Conservation (phyloP, 2,888 invertebrate species). For the Calameuta pallipes region DNA sequence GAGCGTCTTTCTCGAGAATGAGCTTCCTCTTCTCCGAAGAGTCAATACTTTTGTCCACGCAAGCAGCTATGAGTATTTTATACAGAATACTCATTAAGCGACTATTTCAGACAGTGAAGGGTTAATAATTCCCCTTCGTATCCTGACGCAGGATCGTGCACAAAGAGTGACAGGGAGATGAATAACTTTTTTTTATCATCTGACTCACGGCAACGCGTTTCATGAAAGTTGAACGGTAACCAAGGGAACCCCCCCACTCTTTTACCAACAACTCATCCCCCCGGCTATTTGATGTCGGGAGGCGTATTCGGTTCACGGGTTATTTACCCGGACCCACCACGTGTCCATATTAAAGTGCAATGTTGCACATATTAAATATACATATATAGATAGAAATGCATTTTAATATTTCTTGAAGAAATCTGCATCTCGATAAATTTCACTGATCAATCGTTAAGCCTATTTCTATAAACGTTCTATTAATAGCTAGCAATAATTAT, state of each 20-base stretch:
- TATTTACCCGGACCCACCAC: not conserved
- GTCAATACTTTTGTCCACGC: not conserved
- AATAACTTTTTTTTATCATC: constrained; percentile 2
- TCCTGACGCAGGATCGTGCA: not conserved
- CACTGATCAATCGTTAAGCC: not conserved
- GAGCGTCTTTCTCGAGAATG: not conserved
- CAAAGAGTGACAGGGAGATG: constrained; percentile 1
- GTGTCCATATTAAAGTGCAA: not conserved
- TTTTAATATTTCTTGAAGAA: not conserved
- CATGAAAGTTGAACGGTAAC: constrained; percentile 5
- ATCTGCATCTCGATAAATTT: not conserved
- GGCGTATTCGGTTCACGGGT: not conserved
- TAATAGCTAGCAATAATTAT: not conserved
- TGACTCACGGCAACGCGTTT: constrained; percentile 1
- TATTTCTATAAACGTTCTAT: not conserved
- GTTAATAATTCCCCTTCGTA: not conserved
- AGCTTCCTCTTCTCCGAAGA: not conserved
- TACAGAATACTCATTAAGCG: not conserved
- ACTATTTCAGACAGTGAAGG: not conserved
- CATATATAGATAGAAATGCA: not conserved
- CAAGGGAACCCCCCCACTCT: not conserved
- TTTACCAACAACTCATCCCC: constrained; percentile 1
- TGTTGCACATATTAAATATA: not conserved
- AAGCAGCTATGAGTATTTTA: not conserved
- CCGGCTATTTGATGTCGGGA: not conserved